phyloP scores from a whole-genome alignment of 2,113 vertebrate species.

The Argyrosomus japonicus region DNA sequence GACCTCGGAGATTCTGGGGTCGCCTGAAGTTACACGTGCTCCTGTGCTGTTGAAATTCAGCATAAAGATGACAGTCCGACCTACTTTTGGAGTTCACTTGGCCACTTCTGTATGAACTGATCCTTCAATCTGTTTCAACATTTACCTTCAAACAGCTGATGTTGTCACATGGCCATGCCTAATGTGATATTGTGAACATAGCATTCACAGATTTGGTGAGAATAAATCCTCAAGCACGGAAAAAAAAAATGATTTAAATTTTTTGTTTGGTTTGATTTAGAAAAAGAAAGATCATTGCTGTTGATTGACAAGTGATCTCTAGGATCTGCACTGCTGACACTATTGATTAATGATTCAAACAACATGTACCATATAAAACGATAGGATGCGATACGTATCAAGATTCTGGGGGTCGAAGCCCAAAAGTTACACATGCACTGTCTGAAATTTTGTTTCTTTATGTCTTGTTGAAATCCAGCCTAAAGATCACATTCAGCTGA shows the following conservation, averaged over 20 bases:
- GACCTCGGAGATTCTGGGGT: neutral
- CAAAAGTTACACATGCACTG: too few species aligned
- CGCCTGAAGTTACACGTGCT: neutral
- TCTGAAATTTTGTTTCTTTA: too few species aligned
- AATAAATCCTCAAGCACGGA: too few species aligned
- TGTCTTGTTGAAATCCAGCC: too few species aligned
- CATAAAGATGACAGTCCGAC: neutral
- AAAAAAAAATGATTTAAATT: too few species aligned
- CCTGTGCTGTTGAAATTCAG: neutral
- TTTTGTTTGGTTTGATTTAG: too few species aligned
- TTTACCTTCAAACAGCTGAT: neutral
- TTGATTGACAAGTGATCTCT: neutral
- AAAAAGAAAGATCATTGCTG: neutral
- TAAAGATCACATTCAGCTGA: neutral
- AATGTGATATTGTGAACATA: neutral
- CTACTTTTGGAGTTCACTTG: neutral
- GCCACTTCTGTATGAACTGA: neutral
- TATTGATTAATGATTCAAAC: constrained; percentile 10
- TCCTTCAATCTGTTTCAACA: neutral
- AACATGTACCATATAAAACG: too few species aligned
- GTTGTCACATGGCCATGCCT: neutral
- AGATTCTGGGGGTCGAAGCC: too few species aligned
- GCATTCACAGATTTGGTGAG: too few species aligned
- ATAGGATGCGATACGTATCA: too few species aligned
- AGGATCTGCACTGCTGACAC: too few species aligned